Percentiles rank a stretch among this genome's conserved stretches.
Evolutionary conservation across 2,113 vertebrate species (phyloP).

Genomic region (Lonchura striata): DNA sequence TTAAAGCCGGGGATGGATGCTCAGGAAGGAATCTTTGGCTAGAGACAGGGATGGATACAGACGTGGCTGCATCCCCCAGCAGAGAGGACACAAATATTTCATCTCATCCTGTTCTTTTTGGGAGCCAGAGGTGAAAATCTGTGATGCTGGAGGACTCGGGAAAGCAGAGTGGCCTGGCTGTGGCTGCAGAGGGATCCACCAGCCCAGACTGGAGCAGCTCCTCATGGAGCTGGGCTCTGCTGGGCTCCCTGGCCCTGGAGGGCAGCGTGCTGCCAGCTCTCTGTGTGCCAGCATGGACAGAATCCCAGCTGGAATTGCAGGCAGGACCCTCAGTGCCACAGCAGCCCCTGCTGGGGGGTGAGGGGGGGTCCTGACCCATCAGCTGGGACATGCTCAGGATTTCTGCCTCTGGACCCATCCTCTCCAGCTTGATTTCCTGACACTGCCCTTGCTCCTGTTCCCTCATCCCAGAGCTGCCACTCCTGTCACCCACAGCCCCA

Average conservation of each 20-base stretch:
- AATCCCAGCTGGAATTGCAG: fast-evolving
- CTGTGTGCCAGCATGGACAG: background rate
- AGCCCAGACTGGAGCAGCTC: background rate
- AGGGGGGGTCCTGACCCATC: too few relatives aligned
- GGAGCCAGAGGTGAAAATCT: background rate
- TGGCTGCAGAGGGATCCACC: fast-evolving
- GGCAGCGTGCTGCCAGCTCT: background rate
- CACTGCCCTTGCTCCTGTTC: background rate
- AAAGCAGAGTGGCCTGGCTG: background rate
- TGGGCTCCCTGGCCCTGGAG: background rate
- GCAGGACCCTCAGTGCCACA: background rate
- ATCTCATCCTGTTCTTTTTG: background rate
- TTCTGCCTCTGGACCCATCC: background rate
- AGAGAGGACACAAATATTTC: background rate
- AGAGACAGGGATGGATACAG: background rate
- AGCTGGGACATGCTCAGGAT: too few relatives aligned
- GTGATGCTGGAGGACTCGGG: background rate
- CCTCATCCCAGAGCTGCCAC: background rate
- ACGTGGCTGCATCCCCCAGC: background rate
- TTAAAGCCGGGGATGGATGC: background rate
- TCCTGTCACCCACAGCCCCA: background rate
- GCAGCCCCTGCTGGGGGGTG: background rate
- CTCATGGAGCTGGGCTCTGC: fast-evolving
- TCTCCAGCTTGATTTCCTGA: background rate
- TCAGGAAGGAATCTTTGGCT: background rate